Conservation (phyloP, 2,113 vertebrate genomes). For the Setophaga petechia region DNA sequence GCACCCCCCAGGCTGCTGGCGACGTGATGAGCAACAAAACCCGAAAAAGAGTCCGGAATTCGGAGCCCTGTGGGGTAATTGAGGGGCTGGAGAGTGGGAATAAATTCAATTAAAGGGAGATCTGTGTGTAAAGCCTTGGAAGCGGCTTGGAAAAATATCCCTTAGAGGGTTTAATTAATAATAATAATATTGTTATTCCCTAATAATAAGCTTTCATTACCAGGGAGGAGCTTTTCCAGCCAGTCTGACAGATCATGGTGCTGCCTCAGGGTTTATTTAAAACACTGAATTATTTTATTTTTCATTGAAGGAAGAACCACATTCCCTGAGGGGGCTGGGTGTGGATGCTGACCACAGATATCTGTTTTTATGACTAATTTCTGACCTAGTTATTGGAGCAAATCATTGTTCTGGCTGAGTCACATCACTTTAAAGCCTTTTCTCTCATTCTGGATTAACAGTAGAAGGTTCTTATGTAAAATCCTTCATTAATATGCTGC, state of each 20-base stretch:
- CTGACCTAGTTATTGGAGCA: not conserved
- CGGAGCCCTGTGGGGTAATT: not conserved
- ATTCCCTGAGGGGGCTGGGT: not conserved
- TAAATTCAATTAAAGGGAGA: not conserved
- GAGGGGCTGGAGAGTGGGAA: not conserved
- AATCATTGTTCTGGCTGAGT: not conserved
- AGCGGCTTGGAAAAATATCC: not conserved
- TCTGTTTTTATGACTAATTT: not conserved
- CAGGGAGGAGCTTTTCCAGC: not conserved
- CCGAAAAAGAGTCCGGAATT: not conserved
- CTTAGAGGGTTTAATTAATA: not conserved
- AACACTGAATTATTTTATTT: not conserved
- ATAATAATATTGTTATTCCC: not conserved
- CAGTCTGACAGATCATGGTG: not conserved
- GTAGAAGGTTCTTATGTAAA: not conserved
- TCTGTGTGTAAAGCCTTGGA: not conserved
- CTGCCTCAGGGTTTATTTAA: not conserved
- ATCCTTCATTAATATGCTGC: not conserved
- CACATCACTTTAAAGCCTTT: not conserved
- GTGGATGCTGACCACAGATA: not conserved
- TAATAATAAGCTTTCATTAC: not conserved
- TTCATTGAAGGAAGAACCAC: not conserved
- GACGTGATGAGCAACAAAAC: fast-evolving
- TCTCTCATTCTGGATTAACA: not conserved
- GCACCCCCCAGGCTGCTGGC: fast-evolving